Evolutionary conservation across 2,113 vertebrate genomes (phyloP).

Genomic region (Myocastor coypus): DNA sequence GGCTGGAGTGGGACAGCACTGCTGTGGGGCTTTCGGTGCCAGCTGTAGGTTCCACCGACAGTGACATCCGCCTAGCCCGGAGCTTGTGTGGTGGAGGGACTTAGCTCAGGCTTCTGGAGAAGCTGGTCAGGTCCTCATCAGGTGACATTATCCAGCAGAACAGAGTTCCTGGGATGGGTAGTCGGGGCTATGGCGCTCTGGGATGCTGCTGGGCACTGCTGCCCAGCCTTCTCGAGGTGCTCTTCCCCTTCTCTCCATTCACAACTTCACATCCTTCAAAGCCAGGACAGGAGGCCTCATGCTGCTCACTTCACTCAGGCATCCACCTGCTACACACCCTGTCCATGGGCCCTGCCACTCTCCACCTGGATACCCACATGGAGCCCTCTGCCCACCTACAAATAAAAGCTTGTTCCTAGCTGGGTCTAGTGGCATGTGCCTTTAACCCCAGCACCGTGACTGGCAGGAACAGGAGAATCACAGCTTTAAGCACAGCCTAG

Average conservation of each 20-base stretch:
- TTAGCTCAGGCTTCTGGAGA: not conserved
- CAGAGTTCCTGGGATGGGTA: rapidly evolving
- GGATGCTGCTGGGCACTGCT: not conserved
- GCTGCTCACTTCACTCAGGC: not conserved
- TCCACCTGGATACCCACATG: not conserved
- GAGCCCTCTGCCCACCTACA: not conserved
- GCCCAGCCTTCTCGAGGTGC: not conserved
- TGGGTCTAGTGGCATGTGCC: no score
- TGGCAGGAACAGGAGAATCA: not conserved
- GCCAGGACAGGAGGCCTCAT: not conserved
- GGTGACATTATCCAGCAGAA: not conserved
- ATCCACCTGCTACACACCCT: not conserved
- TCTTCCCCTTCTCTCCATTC: not conserved
- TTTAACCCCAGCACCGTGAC: not conserved
- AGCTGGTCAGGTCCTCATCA: not conserved
- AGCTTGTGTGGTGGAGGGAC: not conserved
- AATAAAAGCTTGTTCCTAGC: not conserved
- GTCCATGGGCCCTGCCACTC: not conserved
- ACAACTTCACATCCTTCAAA: not conserved
- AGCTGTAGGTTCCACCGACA: not conserved
- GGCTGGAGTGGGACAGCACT: not conserved
- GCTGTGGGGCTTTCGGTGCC: not conserved
- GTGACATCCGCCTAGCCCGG: not conserved
- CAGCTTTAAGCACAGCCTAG: not conserved
- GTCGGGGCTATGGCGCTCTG: not conserved